phyloP scores from a whole-genome alignment of 2,797 vertebrate species.

The Thunnus albacares region DNA sequence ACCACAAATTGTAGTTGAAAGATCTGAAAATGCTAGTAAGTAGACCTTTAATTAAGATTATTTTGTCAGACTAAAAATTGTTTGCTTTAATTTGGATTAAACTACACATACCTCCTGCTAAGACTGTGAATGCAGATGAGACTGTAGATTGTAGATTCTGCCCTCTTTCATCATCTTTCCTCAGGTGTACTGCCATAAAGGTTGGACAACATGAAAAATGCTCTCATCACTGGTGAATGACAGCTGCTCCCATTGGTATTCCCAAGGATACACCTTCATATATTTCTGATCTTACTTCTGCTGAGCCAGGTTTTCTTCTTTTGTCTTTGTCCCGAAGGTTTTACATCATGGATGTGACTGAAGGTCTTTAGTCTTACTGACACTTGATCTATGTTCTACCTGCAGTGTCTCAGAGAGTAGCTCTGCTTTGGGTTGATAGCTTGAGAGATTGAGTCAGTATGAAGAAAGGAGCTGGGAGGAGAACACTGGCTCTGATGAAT shows the following conservation, averaged over 20 bases:
- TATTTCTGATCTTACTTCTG: slow-evolving; percentile 33
- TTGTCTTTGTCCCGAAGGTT: not conserved
- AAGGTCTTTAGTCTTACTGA: slow-evolving; percentile 34
- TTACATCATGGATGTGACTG: not conserved
- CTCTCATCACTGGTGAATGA: slow-evolving; percentile 45
- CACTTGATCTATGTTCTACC: slow-evolving; percentile 31
- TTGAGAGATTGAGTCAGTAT: not conserved
- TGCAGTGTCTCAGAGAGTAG: not conserved
- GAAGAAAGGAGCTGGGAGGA: not conserved
- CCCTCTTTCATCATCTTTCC: slow-evolving; percentile 2
- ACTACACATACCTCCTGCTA: not conserved
- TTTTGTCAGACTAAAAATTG: not conserved
- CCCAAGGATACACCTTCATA: slow-evolving; percentile 30
- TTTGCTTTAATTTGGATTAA: slow-evolving; percentile 3
- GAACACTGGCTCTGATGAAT: not conserved
- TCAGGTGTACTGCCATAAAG: slow-evolving; percentile 8
- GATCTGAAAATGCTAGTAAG: not conserved
- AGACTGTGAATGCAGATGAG: slow-evolving; percentile 14
- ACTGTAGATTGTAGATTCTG: not conserved
- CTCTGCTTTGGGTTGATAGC: not conserved
- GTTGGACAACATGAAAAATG: slow-evolving; percentile 12
- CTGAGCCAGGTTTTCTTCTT: slow-evolving; percentile 14
- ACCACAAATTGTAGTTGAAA: no score
- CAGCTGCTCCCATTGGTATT: slow-evolving; percentile 40
- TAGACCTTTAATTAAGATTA: not conserved